Evolutionary conservation across 2,113 vertebrate genomes (phyloP).

Genomic region (Ploceus nigricollis): DNA sequence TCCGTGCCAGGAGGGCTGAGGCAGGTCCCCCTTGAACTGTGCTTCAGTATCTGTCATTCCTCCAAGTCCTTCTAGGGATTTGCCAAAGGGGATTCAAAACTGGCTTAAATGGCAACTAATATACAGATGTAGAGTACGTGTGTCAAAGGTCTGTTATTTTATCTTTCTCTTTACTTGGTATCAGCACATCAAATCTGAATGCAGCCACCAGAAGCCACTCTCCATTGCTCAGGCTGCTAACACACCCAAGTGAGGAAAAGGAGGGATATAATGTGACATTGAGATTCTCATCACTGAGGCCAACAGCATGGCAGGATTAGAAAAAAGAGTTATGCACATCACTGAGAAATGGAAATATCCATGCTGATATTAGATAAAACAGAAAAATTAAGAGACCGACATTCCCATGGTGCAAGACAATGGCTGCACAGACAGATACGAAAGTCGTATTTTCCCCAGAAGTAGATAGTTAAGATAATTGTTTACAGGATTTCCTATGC

Average conservation of each 20-base stretch:
- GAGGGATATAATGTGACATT: neutral
- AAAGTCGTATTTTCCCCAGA: neutral
- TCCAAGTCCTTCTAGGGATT: neutral
- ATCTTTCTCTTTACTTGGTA: neutral
- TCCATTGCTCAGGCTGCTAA: neutral
- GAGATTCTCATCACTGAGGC: neutral
- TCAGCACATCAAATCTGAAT: neutral
- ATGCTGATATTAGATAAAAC: neutral
- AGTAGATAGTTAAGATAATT: neutral
- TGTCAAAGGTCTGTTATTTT: neutral
- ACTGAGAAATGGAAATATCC: neutral
- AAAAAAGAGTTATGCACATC: neutral
- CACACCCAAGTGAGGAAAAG: neutral
- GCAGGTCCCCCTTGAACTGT: accelerated
- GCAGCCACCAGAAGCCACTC: neutral
- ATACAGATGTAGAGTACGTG: neutral
- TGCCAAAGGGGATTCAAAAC: neutral
- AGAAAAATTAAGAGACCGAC: neutral
- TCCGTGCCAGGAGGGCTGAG: neutral
- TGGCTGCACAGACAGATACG: neutral
- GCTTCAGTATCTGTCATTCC: accelerated
- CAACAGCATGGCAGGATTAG: neutral
- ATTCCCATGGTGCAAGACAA: neutral
- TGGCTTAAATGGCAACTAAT: neutral
- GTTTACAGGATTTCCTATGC: neutral